Conservation (phyloP, 2,113 vertebrate species). For the Sinocyclocheilus anshuiensis region DNA sequence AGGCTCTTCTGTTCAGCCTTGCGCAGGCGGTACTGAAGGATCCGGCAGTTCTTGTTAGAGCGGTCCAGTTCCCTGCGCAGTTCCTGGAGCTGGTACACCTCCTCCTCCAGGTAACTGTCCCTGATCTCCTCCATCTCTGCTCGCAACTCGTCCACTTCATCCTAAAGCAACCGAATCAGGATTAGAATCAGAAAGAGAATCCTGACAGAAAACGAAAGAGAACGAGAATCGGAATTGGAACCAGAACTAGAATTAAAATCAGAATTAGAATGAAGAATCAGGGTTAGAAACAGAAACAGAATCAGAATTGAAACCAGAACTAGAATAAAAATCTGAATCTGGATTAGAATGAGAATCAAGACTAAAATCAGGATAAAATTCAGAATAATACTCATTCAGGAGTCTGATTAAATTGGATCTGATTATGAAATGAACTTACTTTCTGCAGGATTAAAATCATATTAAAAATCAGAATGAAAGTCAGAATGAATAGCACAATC, state of each 20-base stretch:
- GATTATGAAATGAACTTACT: background rate
- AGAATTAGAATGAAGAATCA: background rate
- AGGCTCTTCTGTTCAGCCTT: slow-evolving; percentile 97
- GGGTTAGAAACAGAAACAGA: background rate
- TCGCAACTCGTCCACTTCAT: slow-evolving; percentile 95
- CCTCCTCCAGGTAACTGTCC: slow-evolving; percentile 97
- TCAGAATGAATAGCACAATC: background rate
- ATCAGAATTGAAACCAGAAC: background rate
- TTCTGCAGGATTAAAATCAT: background rate
- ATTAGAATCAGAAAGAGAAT: background rate
- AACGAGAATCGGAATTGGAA: background rate
- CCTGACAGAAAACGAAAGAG: background rate
- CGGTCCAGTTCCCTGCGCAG: slow-evolving; percentile 94
- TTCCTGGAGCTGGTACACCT: slow-evolving; percentile 98
- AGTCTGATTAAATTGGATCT: background rate
- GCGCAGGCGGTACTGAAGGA: slow-evolving; percentile 95
- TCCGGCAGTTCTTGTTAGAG: slow-evolving; percentile 97
- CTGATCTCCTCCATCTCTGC: slow-evolving; percentile 99
- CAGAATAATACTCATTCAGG: background rate
- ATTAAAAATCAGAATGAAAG: background rate
- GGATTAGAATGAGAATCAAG: background rate
- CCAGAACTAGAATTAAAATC: too few relatives aligned
- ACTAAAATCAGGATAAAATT: background rate
- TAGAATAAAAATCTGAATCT: background rate
- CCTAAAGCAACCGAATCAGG: slow-evolving; percentile 70